phyloP scores from a whole-genome alignment of 2,113 vertebrate species.

The Toxotes jaculatrix region DNA sequence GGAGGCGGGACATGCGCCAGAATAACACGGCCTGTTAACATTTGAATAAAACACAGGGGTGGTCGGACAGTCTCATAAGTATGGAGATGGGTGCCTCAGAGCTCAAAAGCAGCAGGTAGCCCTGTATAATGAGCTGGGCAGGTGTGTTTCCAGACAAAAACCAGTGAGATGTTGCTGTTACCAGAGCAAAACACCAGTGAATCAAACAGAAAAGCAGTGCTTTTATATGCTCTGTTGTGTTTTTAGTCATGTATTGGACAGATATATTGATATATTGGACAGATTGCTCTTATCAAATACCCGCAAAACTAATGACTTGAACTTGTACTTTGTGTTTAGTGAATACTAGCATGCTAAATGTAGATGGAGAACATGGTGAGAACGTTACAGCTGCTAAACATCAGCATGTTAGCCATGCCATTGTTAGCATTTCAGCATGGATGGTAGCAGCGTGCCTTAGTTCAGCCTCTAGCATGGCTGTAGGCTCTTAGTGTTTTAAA shows the following conservation, averaged over 20 bases:
- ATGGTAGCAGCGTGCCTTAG: neutral
- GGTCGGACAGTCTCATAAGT: conserved; percentile 15
- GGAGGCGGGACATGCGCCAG: conserved; percentile 33
- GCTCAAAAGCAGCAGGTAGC: neutral
- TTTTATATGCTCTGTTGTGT: neutral
- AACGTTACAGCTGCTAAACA: too few species aligned
- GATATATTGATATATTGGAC: neutral
- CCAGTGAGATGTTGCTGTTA: neutral
- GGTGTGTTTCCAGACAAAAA: conserved; percentile 27
- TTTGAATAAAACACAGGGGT: conserved; percentile 31
- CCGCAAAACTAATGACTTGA: neutral
- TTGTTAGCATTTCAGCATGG: neutral
- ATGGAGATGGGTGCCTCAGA: conserved; percentile 1
- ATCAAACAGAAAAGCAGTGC: neutral
- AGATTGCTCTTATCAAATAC: neutral
- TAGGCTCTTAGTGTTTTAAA: neutral
- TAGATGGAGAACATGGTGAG: too few species aligned
- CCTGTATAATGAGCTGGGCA: conserved; percentile 32
- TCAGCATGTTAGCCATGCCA: too few species aligned
- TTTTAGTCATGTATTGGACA: neutral
- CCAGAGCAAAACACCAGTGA: neutral
- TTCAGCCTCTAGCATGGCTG: neutral
- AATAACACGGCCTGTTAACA: conserved; percentile 27
- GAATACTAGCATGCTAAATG: neutral
- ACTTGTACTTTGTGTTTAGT: neutral